Base-by-base conservation (phyloP, 1,140 invertebrate genomes). In the Zaprionus nigranus region DNA sequence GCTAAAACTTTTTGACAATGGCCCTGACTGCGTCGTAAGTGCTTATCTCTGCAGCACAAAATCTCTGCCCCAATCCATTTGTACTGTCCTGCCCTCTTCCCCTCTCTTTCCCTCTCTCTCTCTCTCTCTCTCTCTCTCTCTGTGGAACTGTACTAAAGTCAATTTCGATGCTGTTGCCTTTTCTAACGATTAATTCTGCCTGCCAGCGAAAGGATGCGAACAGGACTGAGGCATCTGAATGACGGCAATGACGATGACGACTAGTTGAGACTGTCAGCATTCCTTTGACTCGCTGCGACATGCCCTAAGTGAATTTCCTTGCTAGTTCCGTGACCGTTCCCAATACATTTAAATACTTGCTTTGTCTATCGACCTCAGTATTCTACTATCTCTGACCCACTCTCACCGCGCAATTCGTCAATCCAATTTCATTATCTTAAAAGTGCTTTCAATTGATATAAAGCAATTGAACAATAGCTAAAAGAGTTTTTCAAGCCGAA, bases 1-100 rank as follows among this genome's bases (percentile, higher is more conserved):
- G 74, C 75, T 79, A 72, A 77, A 79, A 79, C 68, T 79, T 79
- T 79, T 79, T 79, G 78, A 77, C 78, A 79, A 79, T 77, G 63
- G 72, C 68, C 59, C 60, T 54, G 28, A 49, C 73, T 57, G 51
- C 54, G 54, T 63, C 62, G 54, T 40, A 53, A 67, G 30, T 67
- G 74, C 77, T 79, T 79, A 79, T 79, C 77, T 79, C 22, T 77
- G 54, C 64, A 61, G 68, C 68, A 77, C 53, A 73, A 72, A 71
- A 75, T 60, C 67, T 51, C 43, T 67, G 75, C 67, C 68, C 61
- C 77, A 72, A 79, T 71, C 68, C 77, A 77, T 79, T 79, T 79
- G 72, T 66, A 40, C 43, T 15, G 22, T 24, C 7, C 20, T 26
- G 7, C 43, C 13, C 61, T 12, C 46, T 13, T 5, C 6, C 26